Percentiles rank a stretch among this genome's conserved stretches.
Evolutionary conservation across 2,113 vertebrate species (phyloP).

Genomic region (Cheirogaleus medius): DNA sequence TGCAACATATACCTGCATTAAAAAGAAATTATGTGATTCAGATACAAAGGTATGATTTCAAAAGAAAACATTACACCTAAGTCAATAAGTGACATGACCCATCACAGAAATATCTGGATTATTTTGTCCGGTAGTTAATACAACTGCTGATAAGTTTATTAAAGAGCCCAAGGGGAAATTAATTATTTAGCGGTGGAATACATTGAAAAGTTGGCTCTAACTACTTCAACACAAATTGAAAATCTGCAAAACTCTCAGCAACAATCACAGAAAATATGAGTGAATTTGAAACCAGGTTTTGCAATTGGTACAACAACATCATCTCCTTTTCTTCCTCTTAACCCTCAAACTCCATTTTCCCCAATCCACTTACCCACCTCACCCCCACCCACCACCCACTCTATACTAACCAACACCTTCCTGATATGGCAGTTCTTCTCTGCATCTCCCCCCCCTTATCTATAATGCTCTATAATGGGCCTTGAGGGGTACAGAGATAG

Average conservation of each 20-base stretch:
- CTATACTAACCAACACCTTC: not conserved
- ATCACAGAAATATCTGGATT: conserved; percentile 64
- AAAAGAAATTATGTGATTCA: conserved; percentile 50
- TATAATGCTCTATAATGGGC: not conserved
- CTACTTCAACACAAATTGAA: conserved; percentile 44
- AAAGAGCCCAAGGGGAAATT: conserved; percentile 70
- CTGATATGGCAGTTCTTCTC: not conserved
- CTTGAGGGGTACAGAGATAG: not conserved
- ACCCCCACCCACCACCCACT: not conserved
- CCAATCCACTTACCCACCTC: not conserved
- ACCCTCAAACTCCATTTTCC: not conserved
- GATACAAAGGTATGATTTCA: conserved; percentile 64
- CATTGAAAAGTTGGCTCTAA: conserved; percentile 75
- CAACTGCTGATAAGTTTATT: conserved; percentile 77
- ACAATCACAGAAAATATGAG: conserved; percentile 36
- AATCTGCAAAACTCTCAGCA: not conserved
- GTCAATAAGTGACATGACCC: conserved; percentile 66
- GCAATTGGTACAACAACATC: not conserved
- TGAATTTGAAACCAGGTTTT: conserved; percentile 25
- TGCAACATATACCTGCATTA: not conserved
- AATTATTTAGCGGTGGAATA: conserved; percentile 80
- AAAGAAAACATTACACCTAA: conserved; percentile 61
- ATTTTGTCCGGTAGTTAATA: conserved; percentile 61
- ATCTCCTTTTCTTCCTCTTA: not conserved
- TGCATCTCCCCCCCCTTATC: not conserved